A percentile compares a stretch with the other conserved stretches of the same genome.
Evolutionary conservation across 2,113 vertebrate genomes (phyloP).

Genomic region (Colaptes auratus): DNA sequence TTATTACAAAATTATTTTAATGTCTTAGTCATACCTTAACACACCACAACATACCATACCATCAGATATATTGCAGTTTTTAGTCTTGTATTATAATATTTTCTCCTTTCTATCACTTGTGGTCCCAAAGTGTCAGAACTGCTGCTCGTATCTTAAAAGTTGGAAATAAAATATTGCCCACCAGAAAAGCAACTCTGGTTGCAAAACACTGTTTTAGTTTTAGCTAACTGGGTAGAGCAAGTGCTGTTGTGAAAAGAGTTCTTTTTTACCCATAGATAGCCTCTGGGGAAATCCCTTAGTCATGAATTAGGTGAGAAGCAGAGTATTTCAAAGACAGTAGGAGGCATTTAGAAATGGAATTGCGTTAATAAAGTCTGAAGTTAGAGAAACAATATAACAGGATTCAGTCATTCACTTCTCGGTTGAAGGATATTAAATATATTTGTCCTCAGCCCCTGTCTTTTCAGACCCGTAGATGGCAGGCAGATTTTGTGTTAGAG

Average conservation of each 20-base stretch:
- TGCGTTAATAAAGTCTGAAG: conserved; percentile 24
- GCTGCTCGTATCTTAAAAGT: neutral
- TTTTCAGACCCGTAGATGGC: neutral
- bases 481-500: conserved; percentile 7
- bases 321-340: conserved; percentile 57
- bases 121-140: conserved; percentile 26
- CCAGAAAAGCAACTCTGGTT: neutral
- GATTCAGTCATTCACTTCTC: neutral
- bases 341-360: conserved; percentile 35
- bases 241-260: conserved; percentile 45
- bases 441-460: neutral
- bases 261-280: conserved; percentile 41
- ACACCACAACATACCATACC: neutral
- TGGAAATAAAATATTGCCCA: neutral
- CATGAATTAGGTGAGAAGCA: conserved; percentile 62
- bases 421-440: conserved; percentile 10
- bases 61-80: neutral
- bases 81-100: neutral
- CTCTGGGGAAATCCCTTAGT: conserved; percentile 71
- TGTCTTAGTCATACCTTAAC: neutral
- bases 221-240: conserved; percentile 30
- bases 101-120: neutral
- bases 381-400: neutral
- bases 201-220: conserved; percentile 12
- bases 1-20: conserved; percentile 29